Base-by-base conservation (phyloP, 1,140 invertebrate species). In the Euwallacea similis region DNA sequence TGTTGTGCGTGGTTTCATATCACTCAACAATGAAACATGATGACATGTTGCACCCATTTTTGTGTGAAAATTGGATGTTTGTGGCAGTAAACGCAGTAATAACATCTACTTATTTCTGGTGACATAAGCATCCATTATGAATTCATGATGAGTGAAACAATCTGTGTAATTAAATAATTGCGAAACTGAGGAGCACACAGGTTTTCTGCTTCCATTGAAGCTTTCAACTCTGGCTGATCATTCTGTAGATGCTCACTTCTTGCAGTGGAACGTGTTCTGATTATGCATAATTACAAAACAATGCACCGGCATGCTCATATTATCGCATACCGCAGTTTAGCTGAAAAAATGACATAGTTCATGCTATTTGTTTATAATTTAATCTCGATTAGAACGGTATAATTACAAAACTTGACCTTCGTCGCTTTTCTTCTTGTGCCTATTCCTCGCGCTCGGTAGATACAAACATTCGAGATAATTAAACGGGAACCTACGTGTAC, bases 381-480 rank as follows among this genome's bases (percentile, higher is more conserved):
- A 66, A 55, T 66, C 63, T 66, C 63, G 47, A 66, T 66, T 66
- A 66, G 63, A 66, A 54, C 63, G 63, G 50, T 66, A 33, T 33
- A 66, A 66, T 66, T 66, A 54, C 41, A 16, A 66, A 66, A 66
- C 63, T 54, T 55, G 63, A 66, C 63, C 63, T 66, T 66, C 47
- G 46, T 50, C 46, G 6, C 9, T 50, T 50, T 50, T 50, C 2
- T 6, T 50, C 13, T 2, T 50, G 13, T 11, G 9, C 46, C 13
- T 50, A 50, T 33, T 33, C 21, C 6, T 47, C 63, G 11, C 63
- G 63, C 47, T 47, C 33, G 47, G 53, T 54, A 42, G 13, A 8
- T 42, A 68, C 58, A 66, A 56, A 13, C 11, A 58, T 13, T 61
- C 8, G 42, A 61, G 11, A 33, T n/a, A 61, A 61, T 43, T 21